Evolutionary conservation across 2,888 invertebrate genomes (phyloP).

Genomic region (Hartigia nigra): DNA sequence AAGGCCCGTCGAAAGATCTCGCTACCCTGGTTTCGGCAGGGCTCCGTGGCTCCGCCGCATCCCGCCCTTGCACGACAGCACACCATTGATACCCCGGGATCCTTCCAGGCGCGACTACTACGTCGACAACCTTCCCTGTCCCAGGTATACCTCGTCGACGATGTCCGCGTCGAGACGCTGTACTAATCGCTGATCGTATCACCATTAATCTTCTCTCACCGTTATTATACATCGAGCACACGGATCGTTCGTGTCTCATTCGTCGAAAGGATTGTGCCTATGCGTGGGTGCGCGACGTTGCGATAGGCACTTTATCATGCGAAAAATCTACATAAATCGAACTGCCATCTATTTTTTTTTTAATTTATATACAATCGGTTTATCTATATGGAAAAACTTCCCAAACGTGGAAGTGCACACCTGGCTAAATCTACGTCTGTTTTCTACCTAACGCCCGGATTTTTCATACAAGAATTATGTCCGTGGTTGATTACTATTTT

Average conservation of each 20-base stretch:
- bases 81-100: constrained; percentile 90
- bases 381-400: background rate
- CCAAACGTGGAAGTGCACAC: background rate
- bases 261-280: background rate
- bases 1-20: constrained; percentile 88
- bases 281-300: background rate
- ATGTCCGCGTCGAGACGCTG: background rate
- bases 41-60: constrained; percentile 79
- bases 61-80: constrained; percentile 85
- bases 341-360: background rate
- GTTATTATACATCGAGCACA: background rate
- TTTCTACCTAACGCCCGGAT: background rate
- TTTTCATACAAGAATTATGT: constrained; percentile 11
- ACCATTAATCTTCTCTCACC: background rate
- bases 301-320: background rate
- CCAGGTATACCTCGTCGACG: constrained; percentile 62
- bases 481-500: constrained; percentile 8
- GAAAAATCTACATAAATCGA: background rate
- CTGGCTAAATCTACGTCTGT: background rate
- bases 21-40: constrained; percentile 89
- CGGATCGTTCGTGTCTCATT: background rate
- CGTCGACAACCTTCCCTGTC: constrained; percentile 75
- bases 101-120: constrained; percentile 82
- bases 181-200: background rate
- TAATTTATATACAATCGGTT: background rate